Evolutionary conservation across 2,888 invertebrate species (phyloP), one percentile per base, ranked within the genome.

Genomic region (Nymphalis urticae): DNA sequence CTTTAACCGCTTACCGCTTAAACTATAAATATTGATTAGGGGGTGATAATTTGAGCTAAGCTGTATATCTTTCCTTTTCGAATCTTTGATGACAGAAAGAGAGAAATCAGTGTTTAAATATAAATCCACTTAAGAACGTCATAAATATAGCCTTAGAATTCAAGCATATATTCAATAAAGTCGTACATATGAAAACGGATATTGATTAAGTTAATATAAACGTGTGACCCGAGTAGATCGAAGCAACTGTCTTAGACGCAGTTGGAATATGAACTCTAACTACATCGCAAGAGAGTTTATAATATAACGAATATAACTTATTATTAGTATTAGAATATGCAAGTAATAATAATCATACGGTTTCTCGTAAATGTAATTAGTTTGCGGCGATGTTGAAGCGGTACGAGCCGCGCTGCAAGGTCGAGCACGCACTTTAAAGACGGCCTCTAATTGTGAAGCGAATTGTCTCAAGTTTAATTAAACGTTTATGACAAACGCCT

Each of bases 121-220:
- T 6, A 32, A 5, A 32, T 32, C 27, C 6, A 6, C 27, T 27
- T 6, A 32, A 32, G 27, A 32, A 32, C 27, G 13, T 4, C 10
- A 13, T 42, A 13, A 42, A 13, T 13, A 42, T 13, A 13, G 42
- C 13, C 42, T 42, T 32, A 32, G 6, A 6, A 32, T 32, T 42
- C 42, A 42, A 10, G 9, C 19, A 51, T 51, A 51, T 51, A 51
- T 42, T 24, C 53, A 24, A 42, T 53, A 27, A 56, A 58, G 32
- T 48, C 50, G 5, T 66, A 16, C n/a, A n/a, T 9, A 17, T 48
- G 61, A 27, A 58, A n/a, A 50, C 42, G 50, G 36, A 51, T 67
- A 70, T 70, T 59, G 63, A 66, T 70, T 60, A 53, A 19, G 19
- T 48, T 59, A 21, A 70, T 59, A 63, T 53, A 59, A n/a, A 27